Evolutionary conservation across 2,888 invertebrate genomes (phyloP).

Genomic region (Sarcophaga variegata): DNA sequence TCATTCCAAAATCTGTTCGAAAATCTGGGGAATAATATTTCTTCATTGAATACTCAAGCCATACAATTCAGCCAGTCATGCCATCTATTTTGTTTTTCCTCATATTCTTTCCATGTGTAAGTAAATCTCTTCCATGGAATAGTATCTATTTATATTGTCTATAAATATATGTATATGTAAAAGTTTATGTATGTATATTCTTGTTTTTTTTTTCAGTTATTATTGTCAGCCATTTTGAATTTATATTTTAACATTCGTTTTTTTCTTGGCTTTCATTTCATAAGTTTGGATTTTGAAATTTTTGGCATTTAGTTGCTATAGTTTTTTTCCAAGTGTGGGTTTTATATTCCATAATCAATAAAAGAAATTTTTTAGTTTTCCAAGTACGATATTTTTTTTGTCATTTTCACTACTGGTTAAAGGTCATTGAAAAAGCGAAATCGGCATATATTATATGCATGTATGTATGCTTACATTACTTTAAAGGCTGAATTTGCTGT

Average conservation of each 20-base stretch:
- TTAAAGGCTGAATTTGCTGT: neutral
- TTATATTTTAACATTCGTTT: conserved; percentile 64
- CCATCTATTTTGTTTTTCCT: neutral
- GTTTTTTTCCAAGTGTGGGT: conserved; percentile 26
- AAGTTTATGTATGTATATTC: neutral
- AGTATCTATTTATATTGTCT: conserved; percentile 21
- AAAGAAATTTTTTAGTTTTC: conserved; percentile 27
- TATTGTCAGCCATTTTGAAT: conserved; percentile 79
- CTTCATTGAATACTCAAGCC: neutral
- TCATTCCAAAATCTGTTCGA: conserved; percentile 61
- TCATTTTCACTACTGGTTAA: conserved; percentile 5
- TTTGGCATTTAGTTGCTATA: conserved; percentile 55
- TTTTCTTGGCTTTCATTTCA: conserved; percentile 26
- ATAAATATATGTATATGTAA: neutral
- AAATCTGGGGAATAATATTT: conserved; percentile 34
- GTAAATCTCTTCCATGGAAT: conserved; percentile 28
- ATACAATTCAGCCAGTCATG: conserved; percentile 46
- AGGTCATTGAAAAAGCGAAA: conserved; percentile 28
- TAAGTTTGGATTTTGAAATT: conserved; percentile 42
- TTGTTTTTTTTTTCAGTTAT: conserved; percentile 63
- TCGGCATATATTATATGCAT: neutral
- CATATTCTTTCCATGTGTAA: neutral
- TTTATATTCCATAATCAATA: conserved; percentile 43
- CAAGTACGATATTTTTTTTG: neutral
- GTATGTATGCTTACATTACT: neutral